Percentiles rank a stretch among this genome's conserved stretches.
Evolutionary conservation across 2,113 vertebrate species (phyloP).

Genomic region (Porphyrio hochstetteri): DNA sequence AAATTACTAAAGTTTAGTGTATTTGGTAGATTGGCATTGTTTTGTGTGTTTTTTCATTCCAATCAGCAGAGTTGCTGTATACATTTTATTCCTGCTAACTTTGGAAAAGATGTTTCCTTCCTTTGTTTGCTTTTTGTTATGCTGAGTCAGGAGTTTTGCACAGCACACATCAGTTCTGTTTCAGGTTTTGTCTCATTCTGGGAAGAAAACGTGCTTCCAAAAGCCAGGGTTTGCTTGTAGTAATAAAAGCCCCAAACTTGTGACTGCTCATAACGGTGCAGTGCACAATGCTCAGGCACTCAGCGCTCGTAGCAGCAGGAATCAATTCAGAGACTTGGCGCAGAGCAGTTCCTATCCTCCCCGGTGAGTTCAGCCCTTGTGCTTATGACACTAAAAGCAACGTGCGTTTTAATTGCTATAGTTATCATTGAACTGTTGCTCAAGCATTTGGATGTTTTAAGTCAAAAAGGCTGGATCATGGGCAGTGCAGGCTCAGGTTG

Average conservation of each 20-base stretch:
- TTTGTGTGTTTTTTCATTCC: neutral
- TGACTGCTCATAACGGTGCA: neutral
- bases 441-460: neutral
- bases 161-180: neutral
- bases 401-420: slow-evolving; percentile 15
- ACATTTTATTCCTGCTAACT: neutral
- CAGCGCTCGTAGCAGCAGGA: slow-evolving; percentile 11
- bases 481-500: neutral
- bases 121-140: neutral
- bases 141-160: slow-evolving; percentile 4
- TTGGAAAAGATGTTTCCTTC: neutral
- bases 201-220: neutral
- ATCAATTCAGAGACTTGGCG: neutral
- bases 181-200: neutral
- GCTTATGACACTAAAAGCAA: slow-evolving; percentile 13
- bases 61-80: neutral
- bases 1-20: neutral
- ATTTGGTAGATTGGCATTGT: neutral
- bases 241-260: slow-evolving; percentile 14
- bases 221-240: slow-evolving; percentile 25
- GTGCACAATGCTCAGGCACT: slow-evolving; percentile 5
- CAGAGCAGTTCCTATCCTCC: slow-evolving; percentile 14
- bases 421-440: neutral
- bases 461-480: neutral
- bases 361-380: slow-evolving; percentile 31